Base-by-base conservation (phyloP, 2,888 invertebrate species). In the Autographa pulchrina region DNA sequence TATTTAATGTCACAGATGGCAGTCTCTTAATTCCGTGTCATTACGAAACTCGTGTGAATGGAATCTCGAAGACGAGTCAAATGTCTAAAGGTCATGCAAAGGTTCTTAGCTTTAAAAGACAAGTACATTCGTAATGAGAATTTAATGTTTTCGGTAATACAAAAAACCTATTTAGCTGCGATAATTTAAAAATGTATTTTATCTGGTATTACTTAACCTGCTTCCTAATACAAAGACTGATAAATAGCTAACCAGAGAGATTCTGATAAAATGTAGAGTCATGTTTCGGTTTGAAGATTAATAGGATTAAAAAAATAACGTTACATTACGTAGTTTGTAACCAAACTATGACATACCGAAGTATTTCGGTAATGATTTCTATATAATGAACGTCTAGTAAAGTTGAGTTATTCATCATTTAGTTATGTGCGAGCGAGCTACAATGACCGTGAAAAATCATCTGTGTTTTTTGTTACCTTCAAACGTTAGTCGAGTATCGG, bases 361-460 rank as follows among this genome's bases (percentile, higher is more conserved):
- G 38, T 79, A 81, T 81, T 82, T 83, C 62, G 68, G 79, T 79
- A 72, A 68, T 70, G 32, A 68, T 70, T 70, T 75, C 59, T 70
- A 63, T 63, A 59, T 65, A 74, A 72, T 72, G 59, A 11, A 68
- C 54, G 60, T 63, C n/a, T 52, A 61, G 58, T 63, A 70, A 68
- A 69, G 62, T 43, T 43, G 68, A 63, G 38, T 48, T 68, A 60
- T 82, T 70, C 68, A 72, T 70, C 54, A 58, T 70, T 67, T 64
- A 20, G 25, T 35, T 25, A 61, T 32, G 16, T 61, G 41, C 52
- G 69, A 69, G 68, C 68, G 67, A 64, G 70, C 25, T 35, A 62
- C 62, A 67, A 60, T 80, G 81, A 80, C 83, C 83, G 68, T 83
- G 82, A 81, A 75, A 83, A 77, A 67, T 82, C 69, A 77, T 77